Evolutionary conservation across 2,797 vertebrate species (phyloP).

Genomic region (Martes flavigula): DNA sequence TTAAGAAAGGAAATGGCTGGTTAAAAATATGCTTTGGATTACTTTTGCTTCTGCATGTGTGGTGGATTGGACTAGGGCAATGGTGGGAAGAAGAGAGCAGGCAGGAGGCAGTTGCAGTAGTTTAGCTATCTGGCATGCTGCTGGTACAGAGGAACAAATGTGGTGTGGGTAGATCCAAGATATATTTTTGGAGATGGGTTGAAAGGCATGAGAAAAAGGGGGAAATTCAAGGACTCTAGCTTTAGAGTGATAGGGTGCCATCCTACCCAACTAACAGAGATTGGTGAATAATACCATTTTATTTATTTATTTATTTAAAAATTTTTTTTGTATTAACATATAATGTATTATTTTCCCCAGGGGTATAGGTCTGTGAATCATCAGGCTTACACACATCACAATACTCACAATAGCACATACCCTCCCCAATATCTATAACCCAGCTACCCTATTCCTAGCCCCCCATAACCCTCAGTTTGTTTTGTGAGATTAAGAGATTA

Average conservation of each 20-base stretch:
- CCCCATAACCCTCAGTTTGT: too few relatives aligned
- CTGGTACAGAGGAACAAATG: not conserved
- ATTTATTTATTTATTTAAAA: too few relatives aligned
- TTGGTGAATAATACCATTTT: too few relatives aligned
- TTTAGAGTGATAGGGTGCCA: not conserved
- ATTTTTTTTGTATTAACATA: too few relatives aligned
- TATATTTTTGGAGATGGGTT: not conserved
- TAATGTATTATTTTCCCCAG: too few relatives aligned
- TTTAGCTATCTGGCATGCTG: not conserved
- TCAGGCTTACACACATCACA: too few relatives aligned
- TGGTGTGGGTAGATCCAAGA: not conserved
- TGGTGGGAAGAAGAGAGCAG: not conserved
- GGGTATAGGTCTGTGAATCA: too few relatives aligned
- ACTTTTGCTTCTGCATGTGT: not conserved
- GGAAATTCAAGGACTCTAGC: not conserved
- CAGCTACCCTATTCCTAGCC: too few relatives aligned
- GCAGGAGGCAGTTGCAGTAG: not conserved
- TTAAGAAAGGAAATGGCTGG: not conserved
- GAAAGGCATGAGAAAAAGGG: not conserved
- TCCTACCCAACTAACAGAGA: not conserved
- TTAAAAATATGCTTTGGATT: not conserved
- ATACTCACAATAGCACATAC: too few relatives aligned
- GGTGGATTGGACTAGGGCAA: not conserved
- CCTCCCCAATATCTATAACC: too few relatives aligned
- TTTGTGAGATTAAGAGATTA: too few relatives aligned